Percentiles rank a stretch among this genome's conserved stretches.
Conservation (phyloP, 2,797 vertebrate genomes). For the Hippocampus kuda region DNA sequence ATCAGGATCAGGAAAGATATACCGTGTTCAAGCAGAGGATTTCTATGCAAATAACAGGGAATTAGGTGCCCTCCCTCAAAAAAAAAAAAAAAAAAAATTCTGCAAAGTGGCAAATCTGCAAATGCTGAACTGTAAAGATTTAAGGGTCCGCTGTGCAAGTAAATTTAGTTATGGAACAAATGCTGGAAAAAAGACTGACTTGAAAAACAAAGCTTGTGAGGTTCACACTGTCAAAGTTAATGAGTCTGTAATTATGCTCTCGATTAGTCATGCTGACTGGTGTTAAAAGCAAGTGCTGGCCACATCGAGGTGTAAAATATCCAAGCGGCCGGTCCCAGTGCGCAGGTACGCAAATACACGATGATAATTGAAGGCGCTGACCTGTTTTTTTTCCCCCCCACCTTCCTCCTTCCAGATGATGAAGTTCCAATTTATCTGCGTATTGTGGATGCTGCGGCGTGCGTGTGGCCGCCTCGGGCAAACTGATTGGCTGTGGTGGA, state of each 20-base stretch:
- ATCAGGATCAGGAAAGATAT: no score
- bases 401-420: background rate
- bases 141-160: no score
- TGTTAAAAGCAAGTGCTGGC: background rate
- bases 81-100: no score
- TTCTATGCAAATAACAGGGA: no score
- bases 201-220: no score
- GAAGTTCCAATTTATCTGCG: background rate
- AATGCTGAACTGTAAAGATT: no score
- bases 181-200: no score
- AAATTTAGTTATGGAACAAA: no score
- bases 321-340: constrained; percentile 12
- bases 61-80: no score
- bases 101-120: no score
- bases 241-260: background rate
- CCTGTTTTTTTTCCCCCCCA: constrained; percentile 26
- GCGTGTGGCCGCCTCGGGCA: constrained; percentile 2
- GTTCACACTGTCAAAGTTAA: background rate
- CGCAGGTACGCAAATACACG: constrained; percentile 40
- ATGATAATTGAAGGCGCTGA: constrained; percentile 42
- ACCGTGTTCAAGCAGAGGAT: no score
- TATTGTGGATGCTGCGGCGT: background rate
- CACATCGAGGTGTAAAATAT: background rate
- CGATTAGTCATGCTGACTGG: background rate
- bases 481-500: constrained; percentile 14